Evolutionary conservation across 2,113 vertebrate genomes (phyloP).

Genomic region (Capricornis sumatraensis): DNA sequence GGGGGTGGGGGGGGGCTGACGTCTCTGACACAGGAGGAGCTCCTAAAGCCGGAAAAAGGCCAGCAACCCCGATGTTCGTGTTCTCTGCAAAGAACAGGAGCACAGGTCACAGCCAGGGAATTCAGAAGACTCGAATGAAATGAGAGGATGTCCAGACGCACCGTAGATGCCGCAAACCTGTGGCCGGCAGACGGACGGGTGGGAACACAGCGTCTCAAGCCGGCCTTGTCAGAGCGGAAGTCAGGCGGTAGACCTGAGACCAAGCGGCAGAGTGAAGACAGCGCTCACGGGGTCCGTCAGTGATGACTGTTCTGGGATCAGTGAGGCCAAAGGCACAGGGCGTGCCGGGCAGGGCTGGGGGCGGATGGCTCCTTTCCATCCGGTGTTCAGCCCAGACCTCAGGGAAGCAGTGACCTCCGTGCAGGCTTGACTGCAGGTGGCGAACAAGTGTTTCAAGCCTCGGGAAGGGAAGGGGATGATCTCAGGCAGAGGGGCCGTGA

Average conservation of each 20-base stretch:
- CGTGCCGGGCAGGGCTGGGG: accelerated
- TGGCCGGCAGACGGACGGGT: not conserved
- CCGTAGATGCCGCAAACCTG: not conserved
- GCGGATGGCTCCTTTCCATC: too few relatives aligned
- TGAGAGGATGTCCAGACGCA: not conserved
- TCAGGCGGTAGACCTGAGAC: too few relatives aligned
- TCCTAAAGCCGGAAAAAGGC: not conserved
- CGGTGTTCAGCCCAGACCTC: not conserved
- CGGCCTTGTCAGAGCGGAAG: not conserved
- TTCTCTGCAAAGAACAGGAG: not conserved
- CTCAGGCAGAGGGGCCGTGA: not conserved
- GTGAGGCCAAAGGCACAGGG: not conserved
- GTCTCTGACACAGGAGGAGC: not conserved
- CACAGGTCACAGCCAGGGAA: not conserved
- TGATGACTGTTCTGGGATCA: not conserved
- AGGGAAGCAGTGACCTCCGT: not conserved
- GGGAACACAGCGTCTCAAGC: not conserved
- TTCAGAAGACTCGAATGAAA: not conserved
- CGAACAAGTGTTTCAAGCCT: not conserved
- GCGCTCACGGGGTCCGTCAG: not conserved
- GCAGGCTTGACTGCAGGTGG: not conserved
- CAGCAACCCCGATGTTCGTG: not conserved
- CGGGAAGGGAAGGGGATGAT: not conserved
- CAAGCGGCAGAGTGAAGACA: not conserved
- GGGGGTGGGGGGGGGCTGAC: not conserved